These are phyloP conservation scores for Otolemur garnettii DNA, from an alignment of 2,113 vertebrate species.

Conservation along the genomic window DNA sequence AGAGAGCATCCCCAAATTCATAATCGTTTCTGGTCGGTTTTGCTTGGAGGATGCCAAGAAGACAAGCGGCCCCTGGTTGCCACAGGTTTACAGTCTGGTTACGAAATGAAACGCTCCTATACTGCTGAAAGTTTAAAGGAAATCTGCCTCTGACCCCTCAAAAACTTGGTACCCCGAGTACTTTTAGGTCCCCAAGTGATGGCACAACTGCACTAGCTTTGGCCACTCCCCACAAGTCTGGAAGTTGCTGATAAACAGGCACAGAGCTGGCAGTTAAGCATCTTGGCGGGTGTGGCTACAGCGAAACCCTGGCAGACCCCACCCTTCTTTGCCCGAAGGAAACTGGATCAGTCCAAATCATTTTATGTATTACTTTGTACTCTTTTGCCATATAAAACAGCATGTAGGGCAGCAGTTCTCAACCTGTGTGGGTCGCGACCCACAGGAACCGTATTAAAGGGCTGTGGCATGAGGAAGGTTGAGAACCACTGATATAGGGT, in stretches of 20 bases:
- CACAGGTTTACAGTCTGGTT: not conserved
- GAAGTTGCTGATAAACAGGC: not conserved
- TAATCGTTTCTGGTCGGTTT: not conserved
- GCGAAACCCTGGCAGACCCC: not conserved
- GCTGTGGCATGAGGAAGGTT: no score
- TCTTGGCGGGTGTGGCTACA: not conserved
- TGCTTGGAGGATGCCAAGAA: not conserved
- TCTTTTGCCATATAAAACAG: not conserved
- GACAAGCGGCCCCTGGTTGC: not conserved
- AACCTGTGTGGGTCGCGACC: no score
- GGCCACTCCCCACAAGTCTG: not conserved
- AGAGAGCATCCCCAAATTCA: not conserved
- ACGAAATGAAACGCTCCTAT: not conserved
- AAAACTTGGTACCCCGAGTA: not conserved
- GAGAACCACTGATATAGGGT: not conserved
- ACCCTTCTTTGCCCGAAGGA: not conserved
- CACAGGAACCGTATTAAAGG: no score
- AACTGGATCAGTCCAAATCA: not conserved
- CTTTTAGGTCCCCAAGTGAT: not conserved
- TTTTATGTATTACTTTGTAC: not conserved
- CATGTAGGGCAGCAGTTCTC: not conserved
- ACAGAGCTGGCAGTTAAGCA: not conserved
- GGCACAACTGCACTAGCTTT: not conserved
- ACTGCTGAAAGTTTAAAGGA: conserved; percentile 16
- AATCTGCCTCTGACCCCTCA: not conserved